Percentiles rank a stretch among this genome's conserved stretches.
phyloP scores from a whole-genome alignment of 1,140 invertebrate genomes.

The Arion vulgaris region DNA sequence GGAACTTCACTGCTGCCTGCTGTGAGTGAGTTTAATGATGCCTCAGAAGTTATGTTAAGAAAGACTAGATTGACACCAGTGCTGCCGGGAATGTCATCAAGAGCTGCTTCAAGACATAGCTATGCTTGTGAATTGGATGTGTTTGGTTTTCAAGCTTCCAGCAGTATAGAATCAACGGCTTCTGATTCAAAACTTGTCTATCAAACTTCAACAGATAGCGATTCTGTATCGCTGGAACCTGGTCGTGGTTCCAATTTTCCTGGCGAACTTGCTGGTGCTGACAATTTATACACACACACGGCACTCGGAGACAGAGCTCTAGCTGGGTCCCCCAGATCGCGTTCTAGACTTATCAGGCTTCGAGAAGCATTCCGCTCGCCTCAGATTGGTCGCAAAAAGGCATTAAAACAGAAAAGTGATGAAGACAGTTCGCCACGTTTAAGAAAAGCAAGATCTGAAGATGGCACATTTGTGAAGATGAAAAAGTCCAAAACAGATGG shows the following conservation, averaged over 20 bases:
- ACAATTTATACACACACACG: not conserved
- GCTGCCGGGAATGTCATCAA: not conserved
- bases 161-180: not conserved
- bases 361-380: conserved; percentile 23
- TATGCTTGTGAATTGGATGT: not conserved
- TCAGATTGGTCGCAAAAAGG: conserved; percentile 17
- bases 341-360: not conserved
- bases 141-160: not conserved
- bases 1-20: not conserved
- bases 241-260: not conserved
- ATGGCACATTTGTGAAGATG: not conserved
- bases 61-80: not conserved
- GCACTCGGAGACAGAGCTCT: not conserved
- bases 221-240: not conserved
- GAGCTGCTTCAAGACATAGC: not conserved
- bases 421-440: not conserved
- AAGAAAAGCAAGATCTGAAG: not conserved
- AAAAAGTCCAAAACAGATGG: not conserved
- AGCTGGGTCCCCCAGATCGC: not conserved
- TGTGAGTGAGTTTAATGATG: not conserved
- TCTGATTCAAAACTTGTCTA: conserved; percentile 18
- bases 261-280: not conserved
- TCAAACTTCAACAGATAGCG: conserved; percentile 25
- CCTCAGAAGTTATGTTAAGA: not conserved
- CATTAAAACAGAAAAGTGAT: conserved; percentile 3